Evolutionary conservation across 2,113 vertebrate genomes (phyloP).

Genomic region (Malurus elegans): DNA sequence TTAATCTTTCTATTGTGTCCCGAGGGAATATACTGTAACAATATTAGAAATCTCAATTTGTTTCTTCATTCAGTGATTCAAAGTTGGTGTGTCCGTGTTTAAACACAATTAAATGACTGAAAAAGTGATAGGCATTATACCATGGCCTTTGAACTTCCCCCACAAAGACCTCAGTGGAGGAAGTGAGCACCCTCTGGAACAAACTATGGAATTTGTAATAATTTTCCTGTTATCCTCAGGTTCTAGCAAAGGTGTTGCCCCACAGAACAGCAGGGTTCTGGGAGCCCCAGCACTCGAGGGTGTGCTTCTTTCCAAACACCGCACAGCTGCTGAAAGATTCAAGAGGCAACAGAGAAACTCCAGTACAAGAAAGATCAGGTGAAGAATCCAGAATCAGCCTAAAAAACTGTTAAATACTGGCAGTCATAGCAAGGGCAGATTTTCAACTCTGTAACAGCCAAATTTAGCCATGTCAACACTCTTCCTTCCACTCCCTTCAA

Average conservation of each 20-base stretch:
- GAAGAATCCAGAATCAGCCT: background rate
- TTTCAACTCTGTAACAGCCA: background rate
- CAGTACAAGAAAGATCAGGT: background rate
- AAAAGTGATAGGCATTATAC: background rate
- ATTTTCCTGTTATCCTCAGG: background rate
- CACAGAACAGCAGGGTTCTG: background rate
- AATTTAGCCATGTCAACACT: background rate
- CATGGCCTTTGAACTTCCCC: background rate
- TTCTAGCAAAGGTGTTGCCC: background rate
- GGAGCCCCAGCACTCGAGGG: background rate
- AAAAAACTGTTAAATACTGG: background rate
- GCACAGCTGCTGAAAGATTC: background rate
- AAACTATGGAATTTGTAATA: fast-evolving
- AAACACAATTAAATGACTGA: background rate
- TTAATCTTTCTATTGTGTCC: slow-evolving; percentile 31
- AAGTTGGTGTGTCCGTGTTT: background rate
- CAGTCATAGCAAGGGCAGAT: background rate
- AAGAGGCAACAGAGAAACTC: background rate
- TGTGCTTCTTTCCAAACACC: background rate
- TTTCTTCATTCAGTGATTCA: slow-evolving; percentile 13
- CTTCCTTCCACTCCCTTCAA: background rate
- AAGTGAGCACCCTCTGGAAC: background rate
- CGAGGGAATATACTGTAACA: background rate
- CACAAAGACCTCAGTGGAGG: fast-evolving
- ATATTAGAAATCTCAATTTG: slow-evolving; percentile 15